Base-by-base conservation (phyloP, 2,888 invertebrate species). In the Taenaris catops region DNA sequence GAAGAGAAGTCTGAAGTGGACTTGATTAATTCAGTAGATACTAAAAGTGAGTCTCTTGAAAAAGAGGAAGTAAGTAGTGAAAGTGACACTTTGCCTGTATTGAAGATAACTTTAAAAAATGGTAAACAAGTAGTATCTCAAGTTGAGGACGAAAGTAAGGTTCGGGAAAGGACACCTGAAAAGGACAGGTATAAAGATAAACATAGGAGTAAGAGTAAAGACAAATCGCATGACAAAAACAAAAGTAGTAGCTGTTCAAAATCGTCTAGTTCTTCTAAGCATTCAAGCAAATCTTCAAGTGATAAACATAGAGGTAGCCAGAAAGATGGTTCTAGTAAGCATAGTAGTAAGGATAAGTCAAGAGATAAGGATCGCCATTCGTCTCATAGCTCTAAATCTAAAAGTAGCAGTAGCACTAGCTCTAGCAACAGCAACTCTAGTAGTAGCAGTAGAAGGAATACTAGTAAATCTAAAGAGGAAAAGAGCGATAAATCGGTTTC, bases 51-150 rank as follows among this genome's bases (percentile, higher is more conserved):
- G 2, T 18, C 34, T 29, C 46, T 42, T 26, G 42, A 36, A 21
- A 54, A 46, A 56, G 68, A 55, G 48, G 68, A 64, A 37, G 16
- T 29, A 25, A 56, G 58, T 35, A 75, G 55, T 48, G 86, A 73
- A 42, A 36, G 48, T 26, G 81, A 73, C 53, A 55, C 62, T 25
- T 63, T 86, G 44, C 80, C 78, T 28, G 75, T 73, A 38, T 68
- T 78, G 56, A 93, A 93, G 78, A 90, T 93, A 51, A 89, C 91
- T 17, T 81, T 92, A 39, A 91, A 92, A 59, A 93, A 93, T 75
- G 92, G 92, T 7, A 93, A 92, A 71, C 91, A 92, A 68, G 87
- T 91, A 25, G 75, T 93, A 55, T 89, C 91, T 3, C 89, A 91
- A 72, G 81, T 91, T 43, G 87, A 78, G 46, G 80, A 79, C 40